Evolutionary conservation across 1,140 invertebrate species (phyloP).

Genomic region (Drosophila pallidifrons): DNA sequence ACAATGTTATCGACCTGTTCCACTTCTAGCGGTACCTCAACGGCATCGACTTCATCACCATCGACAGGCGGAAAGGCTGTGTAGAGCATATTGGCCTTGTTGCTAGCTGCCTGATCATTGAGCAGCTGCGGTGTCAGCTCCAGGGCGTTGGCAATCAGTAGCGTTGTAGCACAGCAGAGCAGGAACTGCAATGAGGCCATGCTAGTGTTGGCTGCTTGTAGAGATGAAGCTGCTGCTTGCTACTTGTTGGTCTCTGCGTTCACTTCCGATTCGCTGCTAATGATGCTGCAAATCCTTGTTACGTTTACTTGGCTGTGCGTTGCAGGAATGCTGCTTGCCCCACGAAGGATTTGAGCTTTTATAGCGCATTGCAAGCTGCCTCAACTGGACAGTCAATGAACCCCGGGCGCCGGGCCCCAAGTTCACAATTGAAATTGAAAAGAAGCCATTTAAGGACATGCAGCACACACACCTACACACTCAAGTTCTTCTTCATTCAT

Average conservation of each 20-base stretch:
- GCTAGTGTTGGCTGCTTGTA: conserved; percentile 48
- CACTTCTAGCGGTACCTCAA: conserved; percentile 66
- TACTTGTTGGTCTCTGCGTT: background rate
- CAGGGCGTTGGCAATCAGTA: conserved; percentile 66
- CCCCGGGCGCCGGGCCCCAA: conserved; percentile 42
- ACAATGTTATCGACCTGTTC: conserved; percentile 49
- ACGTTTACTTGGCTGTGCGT: conserved; percentile 11
- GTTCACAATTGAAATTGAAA: conserved; percentile 69
- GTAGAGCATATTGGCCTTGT: conserved; percentile 58
- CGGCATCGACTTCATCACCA: conserved; percentile 55
- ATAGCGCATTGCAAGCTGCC: conserved; percentile 36
- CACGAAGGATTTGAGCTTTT: conserved; percentile 47
- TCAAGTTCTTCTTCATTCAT: conserved; percentile 5
- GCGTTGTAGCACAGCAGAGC: conserved; percentile 65
- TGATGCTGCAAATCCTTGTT: conserved; percentile 9
- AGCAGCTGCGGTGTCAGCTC: conserved; percentile 53
- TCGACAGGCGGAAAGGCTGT: conserved; percentile 60
- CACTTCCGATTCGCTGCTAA: conserved; percentile 8
- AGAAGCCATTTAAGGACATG: conserved; percentile 72
- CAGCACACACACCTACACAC: conserved; percentile 1
- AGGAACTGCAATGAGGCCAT: conserved; percentile 73
- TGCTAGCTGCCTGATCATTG: conserved; percentile 32
- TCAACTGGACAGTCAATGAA: conserved; percentile 60
- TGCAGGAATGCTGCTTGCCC: conserved; percentile 56
- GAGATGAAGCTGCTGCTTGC: background rate